Percentiles rank a stretch among this genome's conserved stretches.
Evolutionary conservation across 2,113 vertebrate genomes (phyloP).

Genomic region (Laticauda colubrina): DNA sequence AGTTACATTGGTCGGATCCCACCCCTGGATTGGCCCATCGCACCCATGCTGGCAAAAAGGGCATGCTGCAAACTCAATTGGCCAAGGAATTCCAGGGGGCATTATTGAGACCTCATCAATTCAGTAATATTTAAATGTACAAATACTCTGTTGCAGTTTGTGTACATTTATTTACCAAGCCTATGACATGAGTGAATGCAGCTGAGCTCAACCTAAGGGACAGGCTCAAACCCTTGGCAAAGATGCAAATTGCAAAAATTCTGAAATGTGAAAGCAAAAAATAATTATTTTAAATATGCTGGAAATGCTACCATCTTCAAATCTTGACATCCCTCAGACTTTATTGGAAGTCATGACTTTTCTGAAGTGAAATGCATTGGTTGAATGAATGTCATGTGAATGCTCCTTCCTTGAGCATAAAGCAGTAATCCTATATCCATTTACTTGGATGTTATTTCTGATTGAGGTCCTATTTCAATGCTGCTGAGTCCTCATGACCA

Average conservation of each 20-base stretch:
- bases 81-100: not conserved
- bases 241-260: constrained; percentile 36
- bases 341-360: not conserved
- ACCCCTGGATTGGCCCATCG: too few species aligned
- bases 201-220: not conserved
- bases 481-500: not conserved
- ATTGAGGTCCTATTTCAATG: not conserved
- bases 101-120: not conserved
- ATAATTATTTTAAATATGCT: constrained; percentile 29
- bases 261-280: constrained; percentile 49
- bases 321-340: not conserved
- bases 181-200: not conserved
- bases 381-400: not conserved
- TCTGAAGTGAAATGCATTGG: not conserved
- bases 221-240: not conserved
- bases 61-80: not conserved
- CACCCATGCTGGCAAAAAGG: not conserved
- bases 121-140: not conserved
- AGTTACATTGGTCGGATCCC: too few species aligned
- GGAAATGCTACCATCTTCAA: not conserved
- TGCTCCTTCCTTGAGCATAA: not conserved
- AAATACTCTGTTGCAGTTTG: not conserved
- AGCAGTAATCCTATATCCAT: not conserved
- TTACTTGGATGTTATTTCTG: not conserved
- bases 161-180: not conserved